These are phyloP conservation scores for Euplagia quadripunctaria DNA, from an alignment of 2,888 invertebrate genomes.

Conservation along the genomic window DNA sequence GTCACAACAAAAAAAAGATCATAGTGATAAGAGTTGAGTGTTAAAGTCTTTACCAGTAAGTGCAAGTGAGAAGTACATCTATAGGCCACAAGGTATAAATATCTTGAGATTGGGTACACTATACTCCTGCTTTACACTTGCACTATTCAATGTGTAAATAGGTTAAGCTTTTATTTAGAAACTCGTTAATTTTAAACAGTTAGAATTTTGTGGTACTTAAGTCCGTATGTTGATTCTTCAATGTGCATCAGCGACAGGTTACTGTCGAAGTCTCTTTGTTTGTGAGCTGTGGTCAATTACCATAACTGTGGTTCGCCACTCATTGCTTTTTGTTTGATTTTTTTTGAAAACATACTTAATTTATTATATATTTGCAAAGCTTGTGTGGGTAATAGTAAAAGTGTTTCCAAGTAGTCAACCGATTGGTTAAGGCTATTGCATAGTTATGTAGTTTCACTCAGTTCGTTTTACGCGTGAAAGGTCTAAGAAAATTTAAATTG, in stretches of 20 bases:
- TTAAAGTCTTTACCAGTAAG: too few species aligned
- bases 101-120: too few species aligned
- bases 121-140: too few species aligned
- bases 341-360: slow-evolving; percentile 29
- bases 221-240: slow-evolving; percentile 2
- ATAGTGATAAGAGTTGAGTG: too few species aligned
- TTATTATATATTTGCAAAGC: slow-evolving; percentile 19
- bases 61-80: too few species aligned
- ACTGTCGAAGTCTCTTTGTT: slow-evolving; percentile 22
- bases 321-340: slow-evolving; percentile 29
- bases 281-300: slow-evolving; percentile 24
- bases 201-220: neutral
- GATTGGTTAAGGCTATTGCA: slow-evolving; percentile 41
- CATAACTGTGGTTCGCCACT: slow-evolving; percentile 29
- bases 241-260: slow-evolving; percentile 15
- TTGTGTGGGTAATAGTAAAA: slow-evolving; percentile 36
- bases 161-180: neutral
- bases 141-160: neutral
- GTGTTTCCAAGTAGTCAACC: slow-evolving; percentile 27
- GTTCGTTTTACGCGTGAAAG: slow-evolving; percentile 41
- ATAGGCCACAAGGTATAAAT: too few species aligned
- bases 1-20: too few species aligned
- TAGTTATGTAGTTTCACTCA: slow-evolving; percentile 44
- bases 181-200: neutral
- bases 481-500: slow-evolving; percentile 37